These are phyloP conservation scores for Lycocerus yunnanus DNA, from an alignment of 2,888 invertebrate genomes.

Conservation along the genomic window DNA sequence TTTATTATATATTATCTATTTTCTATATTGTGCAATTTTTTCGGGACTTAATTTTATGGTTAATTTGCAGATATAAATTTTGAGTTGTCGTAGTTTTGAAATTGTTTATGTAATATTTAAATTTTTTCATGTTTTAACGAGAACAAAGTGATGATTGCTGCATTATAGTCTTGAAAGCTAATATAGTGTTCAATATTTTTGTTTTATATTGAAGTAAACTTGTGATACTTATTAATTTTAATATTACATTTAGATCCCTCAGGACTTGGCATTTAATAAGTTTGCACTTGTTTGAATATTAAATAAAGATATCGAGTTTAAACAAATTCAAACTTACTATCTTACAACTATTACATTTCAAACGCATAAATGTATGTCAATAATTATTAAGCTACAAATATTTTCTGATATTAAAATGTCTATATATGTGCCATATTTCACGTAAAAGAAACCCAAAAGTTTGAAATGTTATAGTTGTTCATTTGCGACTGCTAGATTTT, in stretches of 20 bases:
- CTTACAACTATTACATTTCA: constrained; percentile 23
- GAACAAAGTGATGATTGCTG: constrained; percentile 18
- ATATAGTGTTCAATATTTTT: constrained; percentile 49
- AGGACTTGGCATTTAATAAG: constrained; percentile 48
- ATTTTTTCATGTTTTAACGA: constrained; percentile 6
- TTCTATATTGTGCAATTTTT: background rate
- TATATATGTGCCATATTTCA: constrained; percentile 35
- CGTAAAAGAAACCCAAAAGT: constrained; percentile 22
- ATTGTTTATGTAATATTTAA: constrained; percentile 6
- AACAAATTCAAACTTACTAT: constrained; percentile 13
- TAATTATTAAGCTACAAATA: constrained; percentile 29
- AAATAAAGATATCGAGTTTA: constrained; percentile 8
- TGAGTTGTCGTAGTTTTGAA: background rate
- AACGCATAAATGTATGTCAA: constrained; percentile 22
- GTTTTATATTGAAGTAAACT: constrained; percentile 53
- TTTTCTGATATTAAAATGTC: constrained; percentile 28
- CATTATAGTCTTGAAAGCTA: constrained; percentile 18
- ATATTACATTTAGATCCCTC: constrained; percentile 53
- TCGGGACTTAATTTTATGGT: background rate
- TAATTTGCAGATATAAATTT: background rate
- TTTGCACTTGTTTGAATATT: constrained; percentile 32
- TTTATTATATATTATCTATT: background rate
- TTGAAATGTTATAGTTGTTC: constrained; percentile 37
- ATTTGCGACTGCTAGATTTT: constrained; percentile 52
- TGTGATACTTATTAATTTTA: constrained; percentile 58